Percentiles rank a stretch among this genome's conserved stretches.
Conservation (phyloP, 1,140 invertebrate species). For the Babylonia areolata region DNA sequence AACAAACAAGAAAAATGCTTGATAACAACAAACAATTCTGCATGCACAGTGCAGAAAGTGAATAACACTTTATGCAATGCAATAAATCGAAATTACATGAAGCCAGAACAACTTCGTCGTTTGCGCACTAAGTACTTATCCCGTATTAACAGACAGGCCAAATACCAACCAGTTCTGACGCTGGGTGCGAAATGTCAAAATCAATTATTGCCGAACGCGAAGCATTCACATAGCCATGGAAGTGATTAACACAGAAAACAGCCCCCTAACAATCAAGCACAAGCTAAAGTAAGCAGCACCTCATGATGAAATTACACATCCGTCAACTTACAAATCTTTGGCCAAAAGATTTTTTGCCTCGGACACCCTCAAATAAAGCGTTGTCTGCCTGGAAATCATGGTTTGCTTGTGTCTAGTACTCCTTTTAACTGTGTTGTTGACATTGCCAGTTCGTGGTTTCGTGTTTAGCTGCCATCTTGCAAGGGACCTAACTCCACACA, state of each 20-base stretch:
- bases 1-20: no score
- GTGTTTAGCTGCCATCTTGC: constrained; percentile 19
- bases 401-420: background rate
- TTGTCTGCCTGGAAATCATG: constrained; percentile 55
- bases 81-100: no score
- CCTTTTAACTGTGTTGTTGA: constrained; percentile 6
- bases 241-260: background rate
- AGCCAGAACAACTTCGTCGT: no score
- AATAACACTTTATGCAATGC: no score
- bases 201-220: no score
- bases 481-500: constrained; percentile 14
- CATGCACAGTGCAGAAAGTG: no score
- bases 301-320: background rate
- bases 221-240: no score
- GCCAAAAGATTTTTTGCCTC: constrained; percentile 57
- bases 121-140: no score
- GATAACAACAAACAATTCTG: no score
- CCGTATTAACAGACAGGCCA: background rate
- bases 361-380: constrained; percentile 54
- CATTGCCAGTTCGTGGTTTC: background rate
- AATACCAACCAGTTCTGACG: background rate
- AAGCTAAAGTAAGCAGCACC: no score
- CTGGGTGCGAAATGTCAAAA: background rate
- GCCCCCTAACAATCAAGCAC: no score
- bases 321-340: constrained; percentile 56